phyloP scores from a whole-genome alignment of 2,797 vertebrate genomes.

The Cephalopachus bancanus region DNA sequence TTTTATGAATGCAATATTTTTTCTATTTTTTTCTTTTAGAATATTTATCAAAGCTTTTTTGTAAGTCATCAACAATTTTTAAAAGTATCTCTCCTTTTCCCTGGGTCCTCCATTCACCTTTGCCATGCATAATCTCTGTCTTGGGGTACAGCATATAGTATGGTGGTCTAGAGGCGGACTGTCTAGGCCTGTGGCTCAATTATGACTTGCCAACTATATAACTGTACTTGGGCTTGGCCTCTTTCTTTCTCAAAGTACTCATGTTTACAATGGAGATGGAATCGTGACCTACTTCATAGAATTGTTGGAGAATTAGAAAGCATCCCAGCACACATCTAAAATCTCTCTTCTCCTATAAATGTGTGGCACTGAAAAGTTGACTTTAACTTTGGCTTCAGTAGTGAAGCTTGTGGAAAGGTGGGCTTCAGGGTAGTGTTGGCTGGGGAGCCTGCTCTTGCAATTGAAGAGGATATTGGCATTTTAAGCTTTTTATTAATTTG shows the following conservation, averaged over 20 bases:
- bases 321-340: neutral
- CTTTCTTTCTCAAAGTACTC: neutral
- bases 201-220: neutral
- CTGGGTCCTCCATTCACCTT: neutral
- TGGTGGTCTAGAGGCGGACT: neutral
- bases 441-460: no score
- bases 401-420: neutral
- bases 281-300: neutral
- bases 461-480: neutral
- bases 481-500: neutral
- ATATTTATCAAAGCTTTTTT: constrained; percentile 4
- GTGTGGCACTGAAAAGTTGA: neutral
- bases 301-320: neutral
- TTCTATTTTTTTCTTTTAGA: neutral
- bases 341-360: neutral
- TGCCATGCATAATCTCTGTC: neutral
- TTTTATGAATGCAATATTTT: neutral
- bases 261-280: neutral
- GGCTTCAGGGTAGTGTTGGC: accelerated
- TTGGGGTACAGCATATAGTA: neutral
- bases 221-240: neutral
- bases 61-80: neutral
- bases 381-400: neutral
- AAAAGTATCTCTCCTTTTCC: neutral
- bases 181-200: accelerated